Base-by-base conservation (phyloP, 2,113 vertebrate species). In the Acanthisitta chloris region DNA sequence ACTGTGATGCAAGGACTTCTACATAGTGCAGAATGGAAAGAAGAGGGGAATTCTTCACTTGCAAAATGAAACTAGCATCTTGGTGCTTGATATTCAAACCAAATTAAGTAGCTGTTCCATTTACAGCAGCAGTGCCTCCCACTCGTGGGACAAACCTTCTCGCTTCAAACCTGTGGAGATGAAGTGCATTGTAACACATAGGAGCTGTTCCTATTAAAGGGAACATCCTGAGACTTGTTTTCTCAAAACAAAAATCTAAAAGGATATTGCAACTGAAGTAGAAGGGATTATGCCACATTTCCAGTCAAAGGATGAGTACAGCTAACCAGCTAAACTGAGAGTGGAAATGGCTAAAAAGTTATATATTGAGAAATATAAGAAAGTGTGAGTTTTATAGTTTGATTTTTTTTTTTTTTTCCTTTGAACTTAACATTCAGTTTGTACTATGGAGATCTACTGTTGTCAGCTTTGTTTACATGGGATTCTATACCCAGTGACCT, bases 401-500 rank as follows among this genome's bases (percentile, higher is more conserved):
- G 8, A 1, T 2, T 42, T 86, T 19, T 43, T 2, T 42, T 86
- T 19, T 43, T 73, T 93, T 82, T 79, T 29, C 15, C 76, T 73
- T 90, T 61, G 34, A 45, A 74, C 61, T 73, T 49, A 77, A 40
- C 2, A 5, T 83, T 72, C 28, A 69, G 10, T 88, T 91, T 76
- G 31, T 88, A 36, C 26, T 65, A 13, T 46, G 46, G 79, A 91
- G 71, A 57, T 88, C 73, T 73, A 34, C 40, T 90, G 46, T 90
- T 6, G 5, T 91, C 74, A 73, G 49, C 42, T 90, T 95, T 94
- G 72, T 90, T 90, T 95, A 90, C 94, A 49, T 76, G 57, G n/a
- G 62, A 78, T 87, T 82, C 59, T 93, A 8, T 62, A 31, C 61
- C 87, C 70, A 84, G 34, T 38, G 72, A 69, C 85, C 48, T 92